Evolutionary conservation across 2,113 vertebrate species (phyloP).

Genomic region (Ageneiosus marmoratus): DNA sequence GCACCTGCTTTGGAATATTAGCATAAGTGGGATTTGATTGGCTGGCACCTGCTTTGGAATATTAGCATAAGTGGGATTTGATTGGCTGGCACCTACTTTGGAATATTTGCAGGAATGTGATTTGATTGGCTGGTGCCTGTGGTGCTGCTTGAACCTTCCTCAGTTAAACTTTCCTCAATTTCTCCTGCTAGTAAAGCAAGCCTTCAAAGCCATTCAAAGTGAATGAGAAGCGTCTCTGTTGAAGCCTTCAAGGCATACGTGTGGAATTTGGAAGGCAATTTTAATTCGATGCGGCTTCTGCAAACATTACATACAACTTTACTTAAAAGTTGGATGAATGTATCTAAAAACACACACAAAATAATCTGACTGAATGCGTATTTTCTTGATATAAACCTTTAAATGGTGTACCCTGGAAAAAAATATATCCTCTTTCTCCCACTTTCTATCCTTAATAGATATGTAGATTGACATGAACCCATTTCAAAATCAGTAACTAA

Average conservation of each 20-base stretch:
- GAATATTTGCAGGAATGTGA: no score
- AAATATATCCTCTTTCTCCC: no score
- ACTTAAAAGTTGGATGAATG: neutral
- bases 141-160: no score
- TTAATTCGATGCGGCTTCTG: neutral
- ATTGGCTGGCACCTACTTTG: no score
- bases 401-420: neutral
- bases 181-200: no score
- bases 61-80: no score
- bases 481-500: neutral
- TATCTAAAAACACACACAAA: neutral
- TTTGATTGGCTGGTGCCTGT: no score
- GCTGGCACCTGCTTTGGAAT: no score
- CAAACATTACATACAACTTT: neutral
- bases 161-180: no score
- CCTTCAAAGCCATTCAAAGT: neutral
- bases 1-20: no score
- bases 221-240: no score
- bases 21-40: no score
- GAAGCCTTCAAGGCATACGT: neutral
- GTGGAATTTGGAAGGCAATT: neutral
- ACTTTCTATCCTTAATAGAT: neutral
- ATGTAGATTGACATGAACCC: neutral
- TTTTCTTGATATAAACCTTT: neutral
- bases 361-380: neutral